Conservation (phyloP, 2,888 invertebrate genomes). For the Cryptosula pallasiana region DNA sequence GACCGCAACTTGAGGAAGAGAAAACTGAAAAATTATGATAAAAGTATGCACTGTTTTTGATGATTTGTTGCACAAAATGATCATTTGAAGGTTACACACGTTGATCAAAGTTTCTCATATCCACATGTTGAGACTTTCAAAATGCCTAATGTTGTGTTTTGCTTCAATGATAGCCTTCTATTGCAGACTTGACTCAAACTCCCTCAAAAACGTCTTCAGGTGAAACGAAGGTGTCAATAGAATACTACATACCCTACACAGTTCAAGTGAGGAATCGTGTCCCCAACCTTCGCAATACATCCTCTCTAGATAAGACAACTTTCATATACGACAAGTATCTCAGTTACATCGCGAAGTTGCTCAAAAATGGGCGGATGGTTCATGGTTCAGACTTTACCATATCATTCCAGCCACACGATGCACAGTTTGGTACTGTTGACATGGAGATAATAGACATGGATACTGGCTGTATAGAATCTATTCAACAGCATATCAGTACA, state of each 20-base stretch:
- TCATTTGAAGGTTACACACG: no score
- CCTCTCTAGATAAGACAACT: not conserved
- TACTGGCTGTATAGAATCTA: not conserved
- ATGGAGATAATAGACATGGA: not conserved
- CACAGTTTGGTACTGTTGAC: not conserved
- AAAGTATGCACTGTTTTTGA: no score
- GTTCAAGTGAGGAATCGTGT: not conserved
- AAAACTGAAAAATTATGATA: no score
- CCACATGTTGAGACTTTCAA: no score
- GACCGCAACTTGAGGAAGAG: no score
- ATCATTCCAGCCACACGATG: slow-evolving; percentile 21
- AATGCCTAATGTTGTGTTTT: no score
- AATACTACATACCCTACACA: not conserved
- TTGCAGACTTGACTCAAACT: no score
- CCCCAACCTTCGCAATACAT: not conserved
- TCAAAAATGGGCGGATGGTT: not conserved
- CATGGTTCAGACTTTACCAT: slow-evolving; percentile 5
- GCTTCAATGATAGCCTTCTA: no score
- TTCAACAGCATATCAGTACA: not conserved
- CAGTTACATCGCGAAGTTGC: not conserved
- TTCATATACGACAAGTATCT: slow-evolving; percentile 1
- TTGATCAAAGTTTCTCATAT: no score
- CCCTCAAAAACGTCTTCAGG: no score
- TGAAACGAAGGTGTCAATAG: not conserved
- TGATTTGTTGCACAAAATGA: no score